A percentile compares a stretch with the other conserved stretches of the same genome.
Evolutionary conservation across 2,888 invertebrate genomes (phyloP).

Genomic region (Diabrotica balteata): DNA sequence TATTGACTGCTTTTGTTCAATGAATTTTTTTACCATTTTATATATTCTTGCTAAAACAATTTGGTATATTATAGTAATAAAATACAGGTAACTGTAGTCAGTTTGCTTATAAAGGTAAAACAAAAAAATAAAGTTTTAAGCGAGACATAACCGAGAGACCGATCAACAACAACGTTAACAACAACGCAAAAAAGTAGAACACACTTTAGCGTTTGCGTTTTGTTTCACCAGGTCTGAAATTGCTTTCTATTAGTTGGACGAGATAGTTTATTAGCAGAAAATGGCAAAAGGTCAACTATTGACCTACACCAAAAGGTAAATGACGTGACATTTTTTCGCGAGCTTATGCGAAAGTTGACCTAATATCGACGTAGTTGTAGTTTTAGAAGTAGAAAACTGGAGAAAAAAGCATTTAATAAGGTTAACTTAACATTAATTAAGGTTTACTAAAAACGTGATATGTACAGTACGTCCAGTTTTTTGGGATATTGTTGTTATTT

Average conservation of each 20-base stretch:
- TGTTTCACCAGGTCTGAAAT: background rate
- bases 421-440: too few species aligned
- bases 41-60: too few species aligned
- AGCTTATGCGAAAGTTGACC: constrained; percentile 24
- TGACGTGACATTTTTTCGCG: constrained; percentile 22
- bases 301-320: constrained; percentile 26
- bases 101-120: too few species aligned
- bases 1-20: background rate
- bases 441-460: too few species aligned
- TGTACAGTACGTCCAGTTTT: too few species aligned
- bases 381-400: background rate
- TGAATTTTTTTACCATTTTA: background rate
- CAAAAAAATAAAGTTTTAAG: too few species aligned
- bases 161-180: too few species aligned
- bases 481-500: too few species aligned
- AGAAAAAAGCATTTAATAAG: too few species aligned
- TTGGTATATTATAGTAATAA: too few species aligned
- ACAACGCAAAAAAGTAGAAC: constrained; percentile 3
- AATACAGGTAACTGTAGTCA: too few species aligned
- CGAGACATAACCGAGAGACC: too few species aligned
- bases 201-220: background rate
- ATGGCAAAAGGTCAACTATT: constrained; percentile 25
- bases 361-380: background rate
- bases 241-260: constrained; percentile 20
- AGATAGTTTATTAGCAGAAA: constrained; percentile 10